Percentiles rank a stretch among this genome's conserved stretches.
Evolutionary conservation across 2,113 vertebrate species (phyloP).

Genomic region (Macquaria australasica): DNA sequence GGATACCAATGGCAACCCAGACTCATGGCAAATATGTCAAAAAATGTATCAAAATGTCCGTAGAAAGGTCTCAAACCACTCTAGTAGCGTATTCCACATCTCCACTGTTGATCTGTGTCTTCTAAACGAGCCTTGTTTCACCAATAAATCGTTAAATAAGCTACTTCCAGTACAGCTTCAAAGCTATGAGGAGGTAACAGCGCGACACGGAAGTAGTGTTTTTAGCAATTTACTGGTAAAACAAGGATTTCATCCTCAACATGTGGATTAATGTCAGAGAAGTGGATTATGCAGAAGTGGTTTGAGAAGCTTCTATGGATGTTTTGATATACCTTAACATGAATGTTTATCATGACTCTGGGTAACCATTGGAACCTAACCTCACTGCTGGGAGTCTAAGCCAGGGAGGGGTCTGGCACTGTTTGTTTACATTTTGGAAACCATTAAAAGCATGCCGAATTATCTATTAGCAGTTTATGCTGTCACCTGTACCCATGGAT

Average conservation of each 20-base stretch:
- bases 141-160: not conserved
- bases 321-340: not conserved
- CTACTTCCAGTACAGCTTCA: not conserved
- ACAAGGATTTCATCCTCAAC: not conserved
- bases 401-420: no score
- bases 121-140: not conserved
- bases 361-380: no score
- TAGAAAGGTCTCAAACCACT: no score
- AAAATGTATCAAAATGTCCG: no score
- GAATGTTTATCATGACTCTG: no score
- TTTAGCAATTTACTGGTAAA: not conserved
- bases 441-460: not conserved
- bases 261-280: not conserved
- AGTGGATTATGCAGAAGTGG: conserved; percentile 13
- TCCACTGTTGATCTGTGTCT: no score
- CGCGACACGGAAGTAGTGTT: no score
- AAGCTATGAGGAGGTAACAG: no score
- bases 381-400: no score
- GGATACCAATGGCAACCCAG: not conserved
- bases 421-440: not conserved
- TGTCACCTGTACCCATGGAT: not conserved
- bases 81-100: no score
- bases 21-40: not conserved
- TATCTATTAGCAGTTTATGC: not conserved
- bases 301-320: not conserved